These are phyloP conservation scores for Scaptomyza cyrtandrae DNA, from an alignment of 2,888 invertebrate species.

Conservation along the genomic window DNA sequence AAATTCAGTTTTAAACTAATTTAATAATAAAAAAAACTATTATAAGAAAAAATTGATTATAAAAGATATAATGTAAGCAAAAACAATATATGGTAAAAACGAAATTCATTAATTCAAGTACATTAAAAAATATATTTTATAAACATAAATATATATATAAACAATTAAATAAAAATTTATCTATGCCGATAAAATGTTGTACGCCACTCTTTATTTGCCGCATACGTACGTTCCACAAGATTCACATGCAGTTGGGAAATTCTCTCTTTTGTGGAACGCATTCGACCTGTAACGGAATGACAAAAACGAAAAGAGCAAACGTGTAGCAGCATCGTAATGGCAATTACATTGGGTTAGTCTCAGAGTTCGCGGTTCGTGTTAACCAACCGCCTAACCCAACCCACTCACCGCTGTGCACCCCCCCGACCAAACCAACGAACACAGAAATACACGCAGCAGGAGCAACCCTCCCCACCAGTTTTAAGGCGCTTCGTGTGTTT, in stretches of 20 bases:
- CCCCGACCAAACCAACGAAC: not conserved
- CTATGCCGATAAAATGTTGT: too few species aligned
- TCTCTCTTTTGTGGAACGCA: conserved; percentile 51
- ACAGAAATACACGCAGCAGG: conserved; percentile 2
- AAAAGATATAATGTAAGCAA: too few species aligned
- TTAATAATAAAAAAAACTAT: too few species aligned
- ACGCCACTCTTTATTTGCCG: not conserved
- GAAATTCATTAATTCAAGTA: too few species aligned
- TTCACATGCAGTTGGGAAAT: conserved; percentile 29
- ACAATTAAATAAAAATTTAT: too few species aligned
- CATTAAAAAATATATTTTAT: too few species aligned
- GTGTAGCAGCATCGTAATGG: conserved; percentile 61
- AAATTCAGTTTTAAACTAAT: too few species aligned
- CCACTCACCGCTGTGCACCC: conserved; percentile 10
- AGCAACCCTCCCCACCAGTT: conserved; percentile 14
- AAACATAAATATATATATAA: too few species aligned
- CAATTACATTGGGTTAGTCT: conserved; percentile 74
- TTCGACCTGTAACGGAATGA: conserved; percentile 25
- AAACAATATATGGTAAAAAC: too few species aligned
- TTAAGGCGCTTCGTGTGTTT: conserved; percentile 29
- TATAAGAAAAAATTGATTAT: too few species aligned
- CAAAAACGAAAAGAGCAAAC: conserved; percentile 48
- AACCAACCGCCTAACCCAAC: conserved; percentile 26
- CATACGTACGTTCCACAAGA: conserved; percentile 1
- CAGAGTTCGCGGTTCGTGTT: conserved; percentile 53